Percentiles rank a stretch among this genome's conserved stretches.
These are phyloP conservation scores for Pararge aegeria DNA, from an alignment of 1,140 invertebrate genomes.

Conservation along the genomic window DNA sequence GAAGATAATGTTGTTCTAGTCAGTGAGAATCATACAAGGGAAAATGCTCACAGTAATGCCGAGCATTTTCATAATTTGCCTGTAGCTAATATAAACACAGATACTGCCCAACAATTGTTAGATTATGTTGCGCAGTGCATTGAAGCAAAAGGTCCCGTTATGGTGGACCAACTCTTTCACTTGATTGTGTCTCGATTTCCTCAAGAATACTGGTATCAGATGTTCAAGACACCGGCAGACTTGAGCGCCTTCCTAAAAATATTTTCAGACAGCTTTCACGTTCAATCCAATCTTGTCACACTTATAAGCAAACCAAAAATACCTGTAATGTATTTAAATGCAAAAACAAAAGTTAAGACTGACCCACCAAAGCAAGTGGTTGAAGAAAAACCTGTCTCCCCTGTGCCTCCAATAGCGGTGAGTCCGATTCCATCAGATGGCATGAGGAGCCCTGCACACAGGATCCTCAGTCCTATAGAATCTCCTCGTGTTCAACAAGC, in stretches of 20 bases:
- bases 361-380: slow-evolving; percentile 68
- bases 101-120: slow-evolving; percentile 87
- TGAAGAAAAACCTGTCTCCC: slow-evolving; percentile 59
- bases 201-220: slow-evolving; percentile 87
- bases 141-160: slow-evolving; percentile 88
- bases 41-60: slow-evolving; percentile 79
- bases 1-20: slow-evolving; percentile 89
- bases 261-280: slow-evolving; percentile 93
- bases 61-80: slow-evolving; percentile 84
- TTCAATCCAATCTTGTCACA: slow-evolving; percentile 93
- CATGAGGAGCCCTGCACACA: slow-evolving; percentile 64
- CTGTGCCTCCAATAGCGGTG: slow-evolving; percentile 52
- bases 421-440: slow-evolving; percentile 74
- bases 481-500: slow-evolving; percentile 72
- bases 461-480: slow-evolving; percentile 71
- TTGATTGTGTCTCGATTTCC: slow-evolving; percentile 89
- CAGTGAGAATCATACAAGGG: slow-evolving; percentile 81
- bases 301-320: slow-evolving; percentile 86
- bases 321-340: slow-evolving; percentile 79
- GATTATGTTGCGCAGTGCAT: slow-evolving; percentile 90
- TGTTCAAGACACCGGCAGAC: slow-evolving; percentile 93
- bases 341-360: slow-evolving; percentile 72
- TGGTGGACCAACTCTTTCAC: slow-evolving; percentile 92
- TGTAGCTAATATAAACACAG: slow-evolving; percentile 89
- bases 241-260: slow-evolving; percentile 93